Evolutionary conservation across 37 sponge, comb jelly and placozoan genomes (phyloP).

Genomic region (Ephydatia muelleri): DNA sequence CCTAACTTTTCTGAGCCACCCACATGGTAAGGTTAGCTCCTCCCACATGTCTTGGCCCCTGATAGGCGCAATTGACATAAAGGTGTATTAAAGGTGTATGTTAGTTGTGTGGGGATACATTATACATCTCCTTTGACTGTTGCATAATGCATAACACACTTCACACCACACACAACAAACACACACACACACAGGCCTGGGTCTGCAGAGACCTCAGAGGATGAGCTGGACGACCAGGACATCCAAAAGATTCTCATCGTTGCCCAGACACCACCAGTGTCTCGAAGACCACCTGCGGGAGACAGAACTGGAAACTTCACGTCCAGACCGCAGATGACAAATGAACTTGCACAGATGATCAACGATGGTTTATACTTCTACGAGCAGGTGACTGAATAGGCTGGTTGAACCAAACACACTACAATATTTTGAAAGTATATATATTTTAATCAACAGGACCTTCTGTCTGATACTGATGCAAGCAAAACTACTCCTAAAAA

Average conservation of each 20-base stretch:
- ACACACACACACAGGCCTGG: constrained; percentile 14
- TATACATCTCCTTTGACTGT: too few relatives aligned
- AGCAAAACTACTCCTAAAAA: background rate
- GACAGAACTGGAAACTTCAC: constrained; percentile 68
- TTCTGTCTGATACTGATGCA: background rate
- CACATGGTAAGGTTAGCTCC: constrained; percentile 23
- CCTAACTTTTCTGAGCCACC: constrained; percentile 49
- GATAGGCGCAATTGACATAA: too few relatives aligned
- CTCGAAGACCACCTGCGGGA: constrained; percentile 32
- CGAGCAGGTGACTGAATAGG: constrained; percentile 61
- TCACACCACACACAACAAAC: constrained; percentile 3
- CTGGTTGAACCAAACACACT: too few relatives aligned
- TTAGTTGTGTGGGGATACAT: background rate
- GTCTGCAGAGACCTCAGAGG: constrained; percentile 65
- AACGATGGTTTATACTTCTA: constrained; percentile 95
- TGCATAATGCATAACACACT: background rate
- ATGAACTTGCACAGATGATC: constrained; percentile 86
- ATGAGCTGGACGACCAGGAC: constrained; percentile 85
- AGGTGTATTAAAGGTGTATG: too few relatives aligned
- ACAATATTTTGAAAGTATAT: background rate
- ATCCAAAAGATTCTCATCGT: constrained; percentile 74
- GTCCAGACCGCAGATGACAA: constrained; percentile 61
- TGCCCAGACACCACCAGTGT: constrained; percentile 51
- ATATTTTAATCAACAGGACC: background rate
- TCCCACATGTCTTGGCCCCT: too few relatives aligned